Base-by-base conservation (phyloP, 1,140 invertebrate species). In the Campoletis sonorensis region DNA sequence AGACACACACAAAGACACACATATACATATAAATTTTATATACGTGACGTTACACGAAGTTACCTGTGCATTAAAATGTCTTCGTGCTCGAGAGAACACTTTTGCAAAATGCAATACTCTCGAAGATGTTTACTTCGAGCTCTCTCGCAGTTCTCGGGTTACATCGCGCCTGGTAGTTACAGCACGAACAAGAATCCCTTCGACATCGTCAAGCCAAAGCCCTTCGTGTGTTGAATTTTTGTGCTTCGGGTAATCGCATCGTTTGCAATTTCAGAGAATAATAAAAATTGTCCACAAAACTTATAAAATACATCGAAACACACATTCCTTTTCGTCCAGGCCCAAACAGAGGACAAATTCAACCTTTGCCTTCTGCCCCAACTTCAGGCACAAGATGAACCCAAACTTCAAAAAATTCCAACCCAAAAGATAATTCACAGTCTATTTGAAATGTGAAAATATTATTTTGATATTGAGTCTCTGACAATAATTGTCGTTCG, bases 51-150 rank as follows among this genome's bases (percentile, higher is more conserved):
- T 58, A 58, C 54, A 58, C 54, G 54, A 21, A 58, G 54, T 58
- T 58, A 58, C 54, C 54, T 58, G 54, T 58, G 18, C 54, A 58
- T 58, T 58, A 58, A 58, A 58, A 58, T 58, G 54, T 58, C 54
- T 58, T 23, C 18, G 54, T 18, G 54, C 54, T 21, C 54, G 54
- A 58, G 18, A 58, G 54, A 58, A 58, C 54, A 58, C 54, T 58
- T 58, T 58, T 58, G 54, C 54, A 58, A 58, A 58, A 58, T 58
- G 54, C 18, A 58, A 58, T 58, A 58, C 54, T 58, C 54, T 58
- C 54, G 54, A n/a, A 23, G 54, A 58, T 58, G 21, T 58, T n/a
- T 58, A 58, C 54, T 58, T 21, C 54, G 54, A 58, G 18, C 5
- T 58, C 21, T 58, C 54, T 58, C 18, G 54, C 54, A 23, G 21